Percentiles rank a stretch among this genome's conserved stretches.
phyloP scores from a whole-genome alignment of 2,888 invertebrate genomes.

The Drosophila meridionalis region DNA sequence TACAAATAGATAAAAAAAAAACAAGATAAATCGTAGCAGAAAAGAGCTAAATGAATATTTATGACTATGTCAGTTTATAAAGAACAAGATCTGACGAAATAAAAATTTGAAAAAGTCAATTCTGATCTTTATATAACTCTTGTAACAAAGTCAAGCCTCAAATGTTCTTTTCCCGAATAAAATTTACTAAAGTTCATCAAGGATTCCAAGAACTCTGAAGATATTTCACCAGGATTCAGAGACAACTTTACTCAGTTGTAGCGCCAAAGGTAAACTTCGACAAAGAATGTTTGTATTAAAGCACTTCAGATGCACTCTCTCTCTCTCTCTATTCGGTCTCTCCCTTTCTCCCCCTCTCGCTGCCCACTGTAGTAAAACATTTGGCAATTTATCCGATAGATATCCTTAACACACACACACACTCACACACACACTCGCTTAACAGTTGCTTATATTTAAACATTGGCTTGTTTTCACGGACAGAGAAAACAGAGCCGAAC shows the following conservation, averaged over 20 bases:
- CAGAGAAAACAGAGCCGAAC: slow-evolving; percentile 31
- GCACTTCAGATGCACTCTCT: slow-evolving; percentile 2
- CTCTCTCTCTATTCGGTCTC: not conserved
- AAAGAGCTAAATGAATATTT: too few species aligned
- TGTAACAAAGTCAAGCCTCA: not conserved
- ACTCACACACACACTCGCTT: slow-evolving; percentile 3
- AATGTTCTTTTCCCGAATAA: not conserved
- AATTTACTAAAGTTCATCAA: not conserved
- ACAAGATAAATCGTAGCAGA: too few species aligned
- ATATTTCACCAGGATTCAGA: not conserved
- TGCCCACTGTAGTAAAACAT: not conserved
- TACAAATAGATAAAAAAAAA: too few species aligned
- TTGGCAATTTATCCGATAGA: slow-evolving; percentile 27
- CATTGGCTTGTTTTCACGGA: slow-evolving; percentile 37
- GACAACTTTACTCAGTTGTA: not conserved
- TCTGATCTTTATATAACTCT: not conserved
- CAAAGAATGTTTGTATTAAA: slow-evolving; percentile 10
- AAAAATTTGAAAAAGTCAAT: too few species aligned
- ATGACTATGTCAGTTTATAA: too few species aligned
- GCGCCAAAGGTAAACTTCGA: not conserved
- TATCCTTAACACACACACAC: slow-evolving; percentile 26
- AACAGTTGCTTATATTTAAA: slow-evolving; percentile 36
- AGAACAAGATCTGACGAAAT: too few species aligned
- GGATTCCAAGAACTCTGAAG: not conserved
- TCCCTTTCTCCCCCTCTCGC: not conserved